Base-by-base conservation (phyloP, 2,888 invertebrate species). In the Caenorhabditis becei region DNA sequence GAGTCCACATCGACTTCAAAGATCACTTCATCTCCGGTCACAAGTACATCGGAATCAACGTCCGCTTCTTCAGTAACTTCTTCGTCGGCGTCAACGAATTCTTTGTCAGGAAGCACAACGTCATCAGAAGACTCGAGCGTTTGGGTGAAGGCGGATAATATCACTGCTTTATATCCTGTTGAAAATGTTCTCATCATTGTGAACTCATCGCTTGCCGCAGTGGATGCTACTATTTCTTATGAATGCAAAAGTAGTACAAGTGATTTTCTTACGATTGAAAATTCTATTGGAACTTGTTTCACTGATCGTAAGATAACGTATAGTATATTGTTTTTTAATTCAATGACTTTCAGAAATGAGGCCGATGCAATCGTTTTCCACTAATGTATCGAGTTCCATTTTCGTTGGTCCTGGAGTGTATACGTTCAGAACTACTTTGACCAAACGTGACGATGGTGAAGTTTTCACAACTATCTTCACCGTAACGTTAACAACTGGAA, bases 321-420 rank as follows among this genome's bases (percentile, higher is more conserved):
- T n/a, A n/a, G n/a, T n/a, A n/a, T n/a, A n/a, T n/a, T n/a, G n/a
- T n/a, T n/a, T n/a, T n/a, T n/a, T n/a, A n/a, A n/a, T n/a, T n/a
- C n/a, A n/a, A n/a, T n/a, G 14, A 16, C 7, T 16, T 41, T 41
- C 16, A 41, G 41, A 41, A 3, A 41, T 10, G 14, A 14, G 5
- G 2, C 16, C 10, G 5, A 41, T 41, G 41, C 2, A 3, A 16
- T 5, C 41, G 14, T 16, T 3, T 14, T 10, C 2, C 14, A 3
- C 16, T 3, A 41, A 5, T 41, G 5, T 10, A 3, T 14, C 41
- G 5, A 3, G 14, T 14, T 10, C 41, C 5, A 41, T 10, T 0
- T 72, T 72, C n/a, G 24, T 49, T 26, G 24, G 37, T 2, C 32
- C 65, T 1, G 72, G 72, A 35, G 37, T 28, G 1, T 72, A 72